phyloP scores from a whole-genome alignment of 2,888 invertebrate genomes.

The Parelbella ahira region DNA sequence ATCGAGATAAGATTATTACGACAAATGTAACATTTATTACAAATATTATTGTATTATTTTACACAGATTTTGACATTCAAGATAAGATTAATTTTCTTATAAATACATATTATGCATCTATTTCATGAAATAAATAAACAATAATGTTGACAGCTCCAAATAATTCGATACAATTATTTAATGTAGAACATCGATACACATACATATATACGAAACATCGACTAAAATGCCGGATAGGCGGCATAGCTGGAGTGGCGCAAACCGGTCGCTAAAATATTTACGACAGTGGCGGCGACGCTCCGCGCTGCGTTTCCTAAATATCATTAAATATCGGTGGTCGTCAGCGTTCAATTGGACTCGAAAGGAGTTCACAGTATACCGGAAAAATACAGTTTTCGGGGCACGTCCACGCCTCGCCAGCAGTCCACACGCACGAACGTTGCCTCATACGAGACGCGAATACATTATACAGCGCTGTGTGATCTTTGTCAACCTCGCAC shows the following conservation, averaged over 20 bases:
- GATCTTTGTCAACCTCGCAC: constrained; percentile 30
- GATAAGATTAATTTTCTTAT: no score
- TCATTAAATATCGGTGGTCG: constrained; percentile 14
- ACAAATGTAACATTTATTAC: no score
- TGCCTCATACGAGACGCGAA: constrained; percentile 57
- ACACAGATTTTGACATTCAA: no score
- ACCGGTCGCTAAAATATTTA: constrained; percentile 22
- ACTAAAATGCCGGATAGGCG: constrained; percentile 10
- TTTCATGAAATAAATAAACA: constrained; percentile 15
- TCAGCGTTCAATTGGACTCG: constrained; percentile 54
- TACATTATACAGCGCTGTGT: constrained; percentile 31
- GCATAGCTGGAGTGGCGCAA: constrained; percentile 8
- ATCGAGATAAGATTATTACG: no score
- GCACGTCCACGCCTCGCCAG: constrained; percentile 52
- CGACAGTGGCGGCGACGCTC: constrained; percentile 14
- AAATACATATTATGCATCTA: no score
- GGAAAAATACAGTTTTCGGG: constrained; percentile 73
- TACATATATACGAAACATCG: constrained; percentile 11
- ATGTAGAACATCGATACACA: constrained; percentile 5
- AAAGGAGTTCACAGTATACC: constrained; percentile 62
- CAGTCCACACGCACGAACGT: constrained; percentile 43
- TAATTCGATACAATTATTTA: constrained; percentile 6
- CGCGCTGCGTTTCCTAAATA: constrained; percentile 18
- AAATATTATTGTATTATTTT: no score
- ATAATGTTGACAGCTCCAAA: constrained; percentile 11